These are phyloP conservation scores for Delichon dasypus DNA, from an alignment of 2,797 vertebrate genomes.

Conservation along the genomic window DNA sequence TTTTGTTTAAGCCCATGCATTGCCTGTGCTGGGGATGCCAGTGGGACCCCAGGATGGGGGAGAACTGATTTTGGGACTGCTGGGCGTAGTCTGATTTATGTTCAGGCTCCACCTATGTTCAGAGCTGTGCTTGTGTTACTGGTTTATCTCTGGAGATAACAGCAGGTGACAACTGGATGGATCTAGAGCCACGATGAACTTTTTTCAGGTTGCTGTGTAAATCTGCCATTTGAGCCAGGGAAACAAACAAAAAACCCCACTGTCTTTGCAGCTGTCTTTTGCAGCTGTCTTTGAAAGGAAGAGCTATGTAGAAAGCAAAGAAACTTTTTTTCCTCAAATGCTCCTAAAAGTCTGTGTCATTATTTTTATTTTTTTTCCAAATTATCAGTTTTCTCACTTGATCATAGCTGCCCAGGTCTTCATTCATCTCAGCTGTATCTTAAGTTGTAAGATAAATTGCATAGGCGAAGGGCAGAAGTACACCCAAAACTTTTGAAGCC, in stretches of 20 bases:
- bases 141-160: background rate
- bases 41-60: background rate
- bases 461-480: background rate
- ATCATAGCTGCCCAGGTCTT: constrained; percentile 16
- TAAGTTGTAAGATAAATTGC: background rate
- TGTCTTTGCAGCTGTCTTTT: constrained; percentile 35
- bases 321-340: background rate
- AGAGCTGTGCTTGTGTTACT: background rate
- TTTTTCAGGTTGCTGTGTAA: background rate
- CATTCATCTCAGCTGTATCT: background rate
- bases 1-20: background rate
- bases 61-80: background rate
- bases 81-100: background rate
- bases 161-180: background rate
- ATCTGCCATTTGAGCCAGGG: background rate
- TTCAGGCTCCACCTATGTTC: background rate
- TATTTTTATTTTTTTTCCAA: constrained; percentile 31
- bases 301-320: background rate
- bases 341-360: constrained; percentile 22
- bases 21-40: background rate
- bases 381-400: constrained; percentile 39
- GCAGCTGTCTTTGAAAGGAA: constrained; percentile 38
- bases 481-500: background rate
- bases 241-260: background rate
- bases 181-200: background rate